phyloP scores from a whole-genome alignment of 2,797 vertebrate genomes.

The Neostethus bicornis region DNA sequence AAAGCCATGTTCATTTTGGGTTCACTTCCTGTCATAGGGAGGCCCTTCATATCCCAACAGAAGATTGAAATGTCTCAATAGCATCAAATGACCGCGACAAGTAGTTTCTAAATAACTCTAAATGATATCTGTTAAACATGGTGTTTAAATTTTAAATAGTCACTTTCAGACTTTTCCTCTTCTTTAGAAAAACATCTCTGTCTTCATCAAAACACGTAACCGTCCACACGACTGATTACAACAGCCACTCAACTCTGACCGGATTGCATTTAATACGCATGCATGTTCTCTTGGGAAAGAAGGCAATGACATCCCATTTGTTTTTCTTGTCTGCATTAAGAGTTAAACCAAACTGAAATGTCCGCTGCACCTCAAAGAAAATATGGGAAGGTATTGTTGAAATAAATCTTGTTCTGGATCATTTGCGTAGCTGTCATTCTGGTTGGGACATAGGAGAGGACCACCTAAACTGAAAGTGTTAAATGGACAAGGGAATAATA shows the following conservation, averaged over 20 bases:
- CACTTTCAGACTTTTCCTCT: constrained; percentile 9
- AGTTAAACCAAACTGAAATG: constrained; percentile 20
- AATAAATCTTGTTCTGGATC: constrained; percentile 18
- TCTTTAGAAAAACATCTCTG: constrained; percentile 6
- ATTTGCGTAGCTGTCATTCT: constrained; percentile 25
- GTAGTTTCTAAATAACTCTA: constrained; percentile 32
- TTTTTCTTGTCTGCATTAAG: constrained; percentile 16
- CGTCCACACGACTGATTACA: not conserved
- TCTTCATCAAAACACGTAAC: constrained; percentile 19
- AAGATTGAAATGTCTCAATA: constrained; percentile 36
- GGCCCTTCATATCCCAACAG: constrained; percentile 27
- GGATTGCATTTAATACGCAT: constrained; percentile 25
- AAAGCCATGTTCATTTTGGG: constrained; percentile 12
- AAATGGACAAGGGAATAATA: constrained; percentile 10
- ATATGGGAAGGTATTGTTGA: constrained; percentile 2
- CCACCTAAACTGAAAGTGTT: constrained; percentile 27
- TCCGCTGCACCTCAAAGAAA: constrained; percentile 23
- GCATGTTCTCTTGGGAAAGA: constrained; percentile 12
- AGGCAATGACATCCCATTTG: constrained; percentile 6
- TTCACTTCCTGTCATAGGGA: constrained; percentile 25
- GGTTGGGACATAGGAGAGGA: constrained; percentile 10
- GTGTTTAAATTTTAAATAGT: constrained; percentile 37
- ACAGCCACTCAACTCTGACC: constrained; percentile 15
- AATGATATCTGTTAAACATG: constrained; percentile 32
- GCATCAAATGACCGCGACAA: constrained; percentile 34